Evolutionary conservation across 2,113 vertebrate genomes (phyloP).

Genomic region (Coturnix japonica): DNA sequence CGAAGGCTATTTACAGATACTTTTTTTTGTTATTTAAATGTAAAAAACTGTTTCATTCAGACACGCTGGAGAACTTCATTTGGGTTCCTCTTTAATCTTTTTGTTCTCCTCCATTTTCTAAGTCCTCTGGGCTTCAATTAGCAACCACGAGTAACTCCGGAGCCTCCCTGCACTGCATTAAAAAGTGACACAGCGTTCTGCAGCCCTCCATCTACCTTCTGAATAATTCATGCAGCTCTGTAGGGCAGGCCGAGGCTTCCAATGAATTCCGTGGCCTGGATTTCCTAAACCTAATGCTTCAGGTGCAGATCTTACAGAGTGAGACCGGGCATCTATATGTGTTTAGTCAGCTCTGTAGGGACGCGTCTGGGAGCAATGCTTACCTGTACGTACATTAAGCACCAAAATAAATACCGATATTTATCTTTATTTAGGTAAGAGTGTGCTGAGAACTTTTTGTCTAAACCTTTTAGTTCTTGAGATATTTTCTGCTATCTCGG

Average conservation of each 20-base stretch:
- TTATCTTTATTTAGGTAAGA: not conserved
- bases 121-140: conserved; percentile 61
- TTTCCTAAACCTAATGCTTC: not conserved
- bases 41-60: not conserved
- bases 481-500: not conserved
- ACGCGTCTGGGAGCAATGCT: not conserved
- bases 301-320: not conserved
- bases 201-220: not conserved
- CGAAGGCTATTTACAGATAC: not conserved
- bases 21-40: not conserved
- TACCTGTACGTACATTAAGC: not conserved
- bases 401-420: not conserved
- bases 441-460: not conserved
- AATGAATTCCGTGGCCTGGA: not conserved
- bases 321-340: not conserved
- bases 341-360: not conserved
- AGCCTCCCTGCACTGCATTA: not conserved
- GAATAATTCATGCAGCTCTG: not conserved
- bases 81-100: conserved; percentile 51
- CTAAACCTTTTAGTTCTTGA: not conserved
- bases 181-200: not conserved
- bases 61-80: not conserved
- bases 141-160: not conserved
- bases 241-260: not conserved
- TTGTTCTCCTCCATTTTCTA: not conserved